Conservation (phyloP, 2,888 invertebrate species). For the Lampropteryx suffumata region DNA sequence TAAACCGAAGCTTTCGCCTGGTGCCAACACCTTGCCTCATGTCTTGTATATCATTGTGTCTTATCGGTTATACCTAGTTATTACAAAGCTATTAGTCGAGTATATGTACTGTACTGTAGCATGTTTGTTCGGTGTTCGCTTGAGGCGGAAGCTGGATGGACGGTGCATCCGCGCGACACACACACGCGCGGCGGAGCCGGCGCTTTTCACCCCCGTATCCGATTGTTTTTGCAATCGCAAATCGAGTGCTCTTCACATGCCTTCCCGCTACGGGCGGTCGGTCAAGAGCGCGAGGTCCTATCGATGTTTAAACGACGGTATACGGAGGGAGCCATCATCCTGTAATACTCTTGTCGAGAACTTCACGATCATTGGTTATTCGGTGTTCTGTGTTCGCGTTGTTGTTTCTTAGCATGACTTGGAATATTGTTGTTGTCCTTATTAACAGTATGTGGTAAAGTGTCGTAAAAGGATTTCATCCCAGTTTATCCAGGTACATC, state of each 20-base stretch:
- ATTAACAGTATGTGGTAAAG: conserved; percentile 64
- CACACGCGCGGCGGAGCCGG: conserved; percentile 79
- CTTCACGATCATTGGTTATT: conserved; percentile 62
- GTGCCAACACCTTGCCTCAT: conserved; percentile 43
- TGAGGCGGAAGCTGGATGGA: conserved; percentile 52
- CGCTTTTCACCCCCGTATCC: conserved; percentile 63
- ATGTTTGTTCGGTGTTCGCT: conserved; percentile 43
- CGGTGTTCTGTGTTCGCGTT: conserved; percentile 76
- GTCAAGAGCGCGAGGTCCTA: conserved; percentile 5
- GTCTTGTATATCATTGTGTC: conserved; percentile 15
- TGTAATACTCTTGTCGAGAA: conserved; percentile 57
- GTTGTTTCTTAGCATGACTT: conserved; percentile 77
- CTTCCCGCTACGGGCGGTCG: conserved; percentile 6
- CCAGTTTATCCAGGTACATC: conserved; percentile 72
- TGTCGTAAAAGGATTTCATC: conserved; percentile 58
- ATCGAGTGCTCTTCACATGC: conserved; percentile 18
- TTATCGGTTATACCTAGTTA: conserved; percentile 15
- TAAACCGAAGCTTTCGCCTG: conserved; percentile 54
- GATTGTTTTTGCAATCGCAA: conserved; percentile 45
- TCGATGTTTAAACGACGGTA: conserved; percentile 40
- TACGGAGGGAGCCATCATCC: conserved; percentile 62
- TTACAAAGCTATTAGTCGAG: conserved; percentile 13
- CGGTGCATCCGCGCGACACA: conserved; percentile 67
- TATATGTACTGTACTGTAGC: conserved; percentile 4
- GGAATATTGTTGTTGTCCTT: conserved; percentile 72